phyloP scores from a whole-genome alignment of 2,113 vertebrate species.

The Jacana jacana region DNA sequence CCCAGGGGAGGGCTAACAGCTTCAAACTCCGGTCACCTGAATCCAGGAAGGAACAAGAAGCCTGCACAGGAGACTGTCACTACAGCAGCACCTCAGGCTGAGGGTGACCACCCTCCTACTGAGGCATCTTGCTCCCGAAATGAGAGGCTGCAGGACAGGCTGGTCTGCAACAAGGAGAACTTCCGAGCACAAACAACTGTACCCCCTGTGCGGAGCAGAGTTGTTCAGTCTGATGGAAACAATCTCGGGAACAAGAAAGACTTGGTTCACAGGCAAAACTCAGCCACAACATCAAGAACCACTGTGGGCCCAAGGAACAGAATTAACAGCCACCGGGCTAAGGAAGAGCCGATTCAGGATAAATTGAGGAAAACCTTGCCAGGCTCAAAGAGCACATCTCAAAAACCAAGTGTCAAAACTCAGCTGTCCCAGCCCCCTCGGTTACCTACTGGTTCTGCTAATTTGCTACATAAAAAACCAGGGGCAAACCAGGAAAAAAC shows the following conservation, averaged over 20 bases:
- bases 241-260: not conserved
- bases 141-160: not conserved
- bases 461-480: not conserved
- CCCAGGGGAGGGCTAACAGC: not conserved
- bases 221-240: not conserved
- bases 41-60: not conserved
- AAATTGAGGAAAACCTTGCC: not conserved
- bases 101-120: not conserved
- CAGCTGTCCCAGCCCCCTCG: not conserved
- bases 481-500: not conserved
- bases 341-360: not conserved
- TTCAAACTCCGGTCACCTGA: not conserved
- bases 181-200: not conserved
- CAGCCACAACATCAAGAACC: not conserved
- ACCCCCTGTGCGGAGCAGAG: too few species aligned
- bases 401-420: not conserved
- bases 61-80: not conserved
- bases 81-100: not conserved
- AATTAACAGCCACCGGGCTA: not conserved
- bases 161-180: constrained; percentile 50
- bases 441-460: not conserved
- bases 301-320: not conserved
- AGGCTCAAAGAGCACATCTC: not conserved
- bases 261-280: not conserved
- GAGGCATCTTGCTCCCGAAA: not conserved